Percentiles rank a stretch among this genome's conserved stretches.
phyloP scores from a whole-genome alignment of 2,797 vertebrate species.

The Cryptoblepharus egeriae region DNA sequence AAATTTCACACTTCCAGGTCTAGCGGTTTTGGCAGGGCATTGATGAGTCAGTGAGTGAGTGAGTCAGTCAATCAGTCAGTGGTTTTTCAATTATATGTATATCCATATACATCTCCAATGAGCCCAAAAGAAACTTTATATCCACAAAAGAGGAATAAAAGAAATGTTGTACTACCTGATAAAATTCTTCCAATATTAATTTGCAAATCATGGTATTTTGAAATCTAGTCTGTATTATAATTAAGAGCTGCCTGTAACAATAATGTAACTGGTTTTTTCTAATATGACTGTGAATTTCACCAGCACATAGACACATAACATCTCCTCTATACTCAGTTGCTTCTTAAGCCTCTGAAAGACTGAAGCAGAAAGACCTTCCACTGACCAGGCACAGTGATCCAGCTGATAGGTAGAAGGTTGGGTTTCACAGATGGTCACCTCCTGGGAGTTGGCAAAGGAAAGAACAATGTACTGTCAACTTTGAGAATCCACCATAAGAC shows the following conservation, averaged over 20 bases:
- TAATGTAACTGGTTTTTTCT: background rate
- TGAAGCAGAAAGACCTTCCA: slow-evolving; percentile 20
- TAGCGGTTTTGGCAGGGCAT: too few species aligned
- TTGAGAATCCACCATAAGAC: slow-evolving; percentile 1
- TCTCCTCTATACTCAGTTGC: slow-evolving; percentile 3
- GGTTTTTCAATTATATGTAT: too few species aligned
- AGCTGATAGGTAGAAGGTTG: background rate
- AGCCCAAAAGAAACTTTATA: too few species aligned
- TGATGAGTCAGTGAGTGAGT: too few species aligned
- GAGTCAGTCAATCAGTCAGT: too few species aligned
- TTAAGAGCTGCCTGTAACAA: background rate
- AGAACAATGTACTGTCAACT: background rate
- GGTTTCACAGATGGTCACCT: slow-evolving; percentile 8
- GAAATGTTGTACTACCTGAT: too few species aligned
- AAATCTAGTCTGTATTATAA: too few species aligned
- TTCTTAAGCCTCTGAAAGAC: background rate
- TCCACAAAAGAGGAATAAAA: too few species aligned
- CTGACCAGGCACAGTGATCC: background rate
- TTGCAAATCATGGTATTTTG: too few species aligned
- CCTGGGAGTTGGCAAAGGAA: background rate
- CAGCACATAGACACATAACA: background rate
- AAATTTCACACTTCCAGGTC: too few species aligned
- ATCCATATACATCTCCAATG: too few species aligned
- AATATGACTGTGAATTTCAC: background rate
- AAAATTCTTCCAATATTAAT: too few species aligned